Evolutionary conservation across 1,140 invertebrate genomes (phyloP).

Genomic region (Drosophila asahinai): DNA sequence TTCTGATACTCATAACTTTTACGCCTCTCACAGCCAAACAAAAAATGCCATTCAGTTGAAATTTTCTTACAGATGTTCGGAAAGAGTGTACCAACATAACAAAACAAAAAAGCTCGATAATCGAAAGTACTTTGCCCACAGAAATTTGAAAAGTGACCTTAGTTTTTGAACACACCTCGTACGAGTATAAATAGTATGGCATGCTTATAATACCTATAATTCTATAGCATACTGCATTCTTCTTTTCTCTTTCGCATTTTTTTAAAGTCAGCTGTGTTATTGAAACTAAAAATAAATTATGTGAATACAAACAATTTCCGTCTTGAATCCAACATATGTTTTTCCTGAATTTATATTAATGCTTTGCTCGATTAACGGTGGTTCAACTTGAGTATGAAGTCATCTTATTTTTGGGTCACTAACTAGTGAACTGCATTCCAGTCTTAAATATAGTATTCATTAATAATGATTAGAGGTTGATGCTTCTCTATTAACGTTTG

Average conservation of each 20-base stretch:
- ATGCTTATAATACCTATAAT: not conserved
- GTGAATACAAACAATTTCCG: conserved; percentile 5
- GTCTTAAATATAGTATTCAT: conserved; percentile 9
- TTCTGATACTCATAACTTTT: too few species aligned
- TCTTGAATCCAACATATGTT: not conserved
- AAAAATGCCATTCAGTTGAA: too few species aligned
- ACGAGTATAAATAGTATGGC: too few species aligned
- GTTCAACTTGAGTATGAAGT: conserved; percentile 7
- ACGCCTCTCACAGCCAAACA: too few species aligned
- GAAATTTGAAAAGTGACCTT: too few species aligned
- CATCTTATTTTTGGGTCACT: conserved; percentile 15
- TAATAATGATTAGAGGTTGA: conserved; percentile 14
- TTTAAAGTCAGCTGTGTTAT: too few species aligned
- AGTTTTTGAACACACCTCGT: too few species aligned
- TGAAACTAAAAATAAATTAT: not conserved
- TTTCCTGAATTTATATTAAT: not conserved
- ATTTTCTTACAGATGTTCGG: too few species aligned
- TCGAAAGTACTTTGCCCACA: too few species aligned
- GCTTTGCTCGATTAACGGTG: not conserved
- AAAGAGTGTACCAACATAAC: too few species aligned
- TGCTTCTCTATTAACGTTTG: not conserved
- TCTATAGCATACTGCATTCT: not conserved
- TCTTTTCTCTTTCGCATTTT: not conserved
- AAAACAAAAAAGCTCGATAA: too few species aligned
- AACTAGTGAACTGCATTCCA: conserved; percentile 9